phyloP scores from a whole-genome alignment of 2,113 vertebrate species.

The Scytalopus superciliaris region DNA sequence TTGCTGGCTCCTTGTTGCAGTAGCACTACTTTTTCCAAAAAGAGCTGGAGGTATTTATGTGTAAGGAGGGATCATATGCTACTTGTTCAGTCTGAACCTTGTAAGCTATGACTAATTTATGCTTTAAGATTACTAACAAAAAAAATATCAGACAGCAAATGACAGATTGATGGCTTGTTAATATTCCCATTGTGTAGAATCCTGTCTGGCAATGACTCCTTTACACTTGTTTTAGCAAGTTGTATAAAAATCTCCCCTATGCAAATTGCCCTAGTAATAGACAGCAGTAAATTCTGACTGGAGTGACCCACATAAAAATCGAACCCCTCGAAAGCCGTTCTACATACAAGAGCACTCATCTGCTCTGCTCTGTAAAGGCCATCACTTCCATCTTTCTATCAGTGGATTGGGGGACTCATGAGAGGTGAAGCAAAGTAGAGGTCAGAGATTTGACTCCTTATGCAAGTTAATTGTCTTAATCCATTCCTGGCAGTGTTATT shows the following conservation, averaged over 20 bases:
- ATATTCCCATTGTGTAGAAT: neutral
- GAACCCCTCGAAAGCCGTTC: neutral
- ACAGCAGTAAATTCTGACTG: neutral
- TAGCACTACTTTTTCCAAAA: neutral
- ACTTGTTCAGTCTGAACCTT: neutral
- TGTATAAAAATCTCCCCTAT: neutral
- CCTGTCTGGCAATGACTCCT: neutral
- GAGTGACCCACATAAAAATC: neutral
- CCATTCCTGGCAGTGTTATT: neutral
- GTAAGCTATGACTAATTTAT: neutral
- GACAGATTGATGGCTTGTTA: neutral
- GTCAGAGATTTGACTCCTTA: slow-evolving; percentile 37
- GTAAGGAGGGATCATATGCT: accelerated
- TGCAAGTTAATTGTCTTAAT: slow-evolving; percentile 37
- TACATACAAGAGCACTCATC: neutral
- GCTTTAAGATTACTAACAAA: neutral
- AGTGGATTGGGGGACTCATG: neutral
- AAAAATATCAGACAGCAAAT: neutral
- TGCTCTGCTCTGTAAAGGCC: neutral
- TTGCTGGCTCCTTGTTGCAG: neutral
- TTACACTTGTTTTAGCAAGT: slow-evolving; percentile 12
- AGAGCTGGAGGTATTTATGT: neutral
- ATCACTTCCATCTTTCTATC: slow-evolving; percentile 5
- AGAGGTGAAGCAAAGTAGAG: slow-evolving; percentile 2
- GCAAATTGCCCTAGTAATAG: neutral